Evolutionary conservation across 1,140 invertebrate genomes (phyloP).

Genomic region (Drosophila micromelanica): DNA sequence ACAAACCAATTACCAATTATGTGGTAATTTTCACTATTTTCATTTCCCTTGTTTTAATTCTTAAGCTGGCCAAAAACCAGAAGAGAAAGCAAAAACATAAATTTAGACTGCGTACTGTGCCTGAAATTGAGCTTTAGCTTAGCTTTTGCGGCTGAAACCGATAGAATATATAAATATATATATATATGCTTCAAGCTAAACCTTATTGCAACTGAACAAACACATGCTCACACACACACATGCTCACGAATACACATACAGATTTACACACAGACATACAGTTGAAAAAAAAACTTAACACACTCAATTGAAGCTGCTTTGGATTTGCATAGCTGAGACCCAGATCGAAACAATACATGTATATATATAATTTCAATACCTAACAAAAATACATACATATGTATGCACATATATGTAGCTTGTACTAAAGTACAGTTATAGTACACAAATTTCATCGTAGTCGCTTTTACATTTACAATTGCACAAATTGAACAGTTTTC

Average conservation of each 20-base stretch:
- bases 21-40: background rate
- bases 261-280: constrained; percentile 1
- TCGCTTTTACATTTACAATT: constrained; percentile 3
- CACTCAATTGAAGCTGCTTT: constrained; percentile 11
- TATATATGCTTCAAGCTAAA: constrained; percentile 69
- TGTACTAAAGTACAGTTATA: constrained; percentile 22
- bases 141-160: constrained; percentile 70
- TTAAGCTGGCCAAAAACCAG: constrained; percentile 1
- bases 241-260: constrained; percentile 2
- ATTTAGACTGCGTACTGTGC: constrained; percentile 28
- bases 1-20: constrained; percentile 6
- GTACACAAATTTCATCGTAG: background rate
- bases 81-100: background rate
- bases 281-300: constrained; percentile 12
- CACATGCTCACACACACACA: background rate
- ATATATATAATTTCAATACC: constrained; percentile 20
- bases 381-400: constrained; percentile 36
- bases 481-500: constrained; percentile 22
- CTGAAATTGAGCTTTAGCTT: constrained; percentile 40
- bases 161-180: constrained; percentile 60
- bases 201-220: constrained; percentile 60
- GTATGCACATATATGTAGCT: constrained; percentile 8
- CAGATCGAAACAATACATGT: constrained; percentile 31
- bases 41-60: constrained; percentile 10
- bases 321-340: constrained; percentile 10